Evolutionary conservation across 2,797 vertebrate genomes (phyloP).

Genomic region (Hydrophis major): DNA sequence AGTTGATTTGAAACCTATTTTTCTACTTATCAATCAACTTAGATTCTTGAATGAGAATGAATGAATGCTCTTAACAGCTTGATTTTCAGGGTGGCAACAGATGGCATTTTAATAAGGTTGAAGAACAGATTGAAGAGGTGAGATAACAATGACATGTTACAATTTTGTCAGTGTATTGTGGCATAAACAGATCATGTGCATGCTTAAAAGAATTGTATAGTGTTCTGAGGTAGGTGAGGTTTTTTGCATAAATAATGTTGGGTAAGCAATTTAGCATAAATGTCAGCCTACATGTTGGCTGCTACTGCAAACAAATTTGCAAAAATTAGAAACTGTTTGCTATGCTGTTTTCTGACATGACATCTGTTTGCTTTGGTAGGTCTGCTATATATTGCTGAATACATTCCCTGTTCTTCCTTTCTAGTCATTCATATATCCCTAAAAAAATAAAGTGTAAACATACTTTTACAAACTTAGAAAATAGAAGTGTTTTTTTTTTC

Average conservation of each 20-base stretch:
- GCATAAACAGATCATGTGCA: fast-evolving
- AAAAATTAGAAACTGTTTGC: conserved; percentile 51
- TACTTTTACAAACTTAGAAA: background rate
- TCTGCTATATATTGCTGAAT: conserved; percentile 9
- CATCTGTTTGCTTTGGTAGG: conserved; percentile 12
- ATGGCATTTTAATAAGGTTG: background rate
- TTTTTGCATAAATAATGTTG: fast-evolving
- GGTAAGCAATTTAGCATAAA: background rate
- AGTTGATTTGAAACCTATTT: background rate
- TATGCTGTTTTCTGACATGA: conserved; percentile 34
- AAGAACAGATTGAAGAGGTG: background rate
- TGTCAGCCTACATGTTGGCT: background rate
- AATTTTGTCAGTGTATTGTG: fast-evolving
- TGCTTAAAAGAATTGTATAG: fast-evolving
- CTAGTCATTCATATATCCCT: background rate
- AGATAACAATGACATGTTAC: background rate
- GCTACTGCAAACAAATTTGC: conserved; percentile 31
- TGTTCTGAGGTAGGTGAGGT: background rate
- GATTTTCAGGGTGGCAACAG: background rate
- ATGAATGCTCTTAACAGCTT: background rate
- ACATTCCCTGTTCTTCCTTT: background rate
- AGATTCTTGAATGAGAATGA: background rate
- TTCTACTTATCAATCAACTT: background rate
- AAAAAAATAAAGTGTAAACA: background rate
- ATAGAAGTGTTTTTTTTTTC: background rate